phyloP scores from a whole-genome alignment of 2,797 vertebrate genomes.

The Tadarida brasiliensis region DNA sequence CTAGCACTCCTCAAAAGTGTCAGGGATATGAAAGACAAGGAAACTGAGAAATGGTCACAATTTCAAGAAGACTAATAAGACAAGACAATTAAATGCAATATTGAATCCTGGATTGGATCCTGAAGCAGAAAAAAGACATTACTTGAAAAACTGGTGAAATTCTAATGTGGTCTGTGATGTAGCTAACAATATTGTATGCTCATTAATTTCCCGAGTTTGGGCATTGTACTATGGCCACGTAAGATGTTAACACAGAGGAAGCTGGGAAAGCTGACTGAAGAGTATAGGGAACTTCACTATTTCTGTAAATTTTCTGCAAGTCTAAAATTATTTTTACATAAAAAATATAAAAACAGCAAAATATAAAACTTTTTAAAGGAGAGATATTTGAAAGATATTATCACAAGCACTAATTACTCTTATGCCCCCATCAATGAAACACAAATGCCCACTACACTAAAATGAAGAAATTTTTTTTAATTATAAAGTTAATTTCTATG shows the following conservation, averaged over 20 bases:
- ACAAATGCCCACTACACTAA: neutral
- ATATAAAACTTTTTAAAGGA: neutral
- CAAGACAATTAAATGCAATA: neutral
- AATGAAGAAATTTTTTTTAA: neutral
- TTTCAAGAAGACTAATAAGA: neutral
- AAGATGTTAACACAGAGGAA: neutral
- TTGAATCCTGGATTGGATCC: neutral
- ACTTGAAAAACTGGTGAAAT: neutral
- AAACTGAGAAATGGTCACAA: neutral
- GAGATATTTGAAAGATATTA: neutral
- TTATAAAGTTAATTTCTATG: neutral
- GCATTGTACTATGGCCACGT: accelerated
- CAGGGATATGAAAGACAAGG: neutral
- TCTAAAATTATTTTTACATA: constrained; percentile 22
- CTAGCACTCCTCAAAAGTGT: neutral
- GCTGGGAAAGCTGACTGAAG: neutral
- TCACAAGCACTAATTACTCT: neutral
- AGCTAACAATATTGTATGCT: neutral
- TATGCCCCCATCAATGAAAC: accelerated
- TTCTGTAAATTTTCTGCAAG: neutral
- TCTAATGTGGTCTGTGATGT: neutral
- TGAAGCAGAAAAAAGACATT: neutral
- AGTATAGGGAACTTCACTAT: neutral
- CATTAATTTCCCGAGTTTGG: neutral
- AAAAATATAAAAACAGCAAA: constrained; percentile 19